phyloP scores from a whole-genome alignment of 2,797 vertebrate genomes.

The Spinibarbus caldwelli region DNA sequence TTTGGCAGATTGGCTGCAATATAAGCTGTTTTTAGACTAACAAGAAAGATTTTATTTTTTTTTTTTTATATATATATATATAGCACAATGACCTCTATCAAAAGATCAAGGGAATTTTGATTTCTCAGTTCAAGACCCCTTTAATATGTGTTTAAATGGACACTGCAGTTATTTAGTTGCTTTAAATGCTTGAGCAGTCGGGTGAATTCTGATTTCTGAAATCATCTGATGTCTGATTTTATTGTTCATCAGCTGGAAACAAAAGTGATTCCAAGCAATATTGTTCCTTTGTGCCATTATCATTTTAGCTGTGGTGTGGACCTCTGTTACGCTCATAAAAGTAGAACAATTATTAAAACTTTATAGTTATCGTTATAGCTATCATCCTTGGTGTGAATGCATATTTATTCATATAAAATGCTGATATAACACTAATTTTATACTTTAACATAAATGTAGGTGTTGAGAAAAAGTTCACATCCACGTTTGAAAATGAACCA shows the following conservation, averaged over 20 bases:
- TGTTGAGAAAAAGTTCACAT: neutral
- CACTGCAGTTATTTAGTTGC: neutral
- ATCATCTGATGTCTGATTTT: neutral
- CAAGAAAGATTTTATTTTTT: too few relatives aligned
- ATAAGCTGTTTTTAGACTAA: too few relatives aligned
- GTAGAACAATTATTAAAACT: neutral
- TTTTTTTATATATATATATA: too few relatives aligned
- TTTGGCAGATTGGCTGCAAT: too few relatives aligned
- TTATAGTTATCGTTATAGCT: neutral
- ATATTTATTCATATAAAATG: neutral
- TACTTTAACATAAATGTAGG: neutral
- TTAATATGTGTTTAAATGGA: neutral
- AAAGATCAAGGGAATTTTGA: too few relatives aligned
- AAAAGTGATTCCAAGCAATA: neutral
- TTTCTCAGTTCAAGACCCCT: too few relatives aligned
- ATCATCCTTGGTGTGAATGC: neutral
- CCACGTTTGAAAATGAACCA: neutral
- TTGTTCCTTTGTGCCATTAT: neutral
- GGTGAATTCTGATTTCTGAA: neutral
- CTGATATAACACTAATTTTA: neutral
- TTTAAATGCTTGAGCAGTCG: neutral
- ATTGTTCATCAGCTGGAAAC: neutral
- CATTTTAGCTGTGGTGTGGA: neutral
- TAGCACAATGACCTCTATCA: too few relatives aligned
- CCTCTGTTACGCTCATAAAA: neutral